Conservation (phyloP, 2,888 invertebrate species). For the Lydus trimaculatus region DNA sequence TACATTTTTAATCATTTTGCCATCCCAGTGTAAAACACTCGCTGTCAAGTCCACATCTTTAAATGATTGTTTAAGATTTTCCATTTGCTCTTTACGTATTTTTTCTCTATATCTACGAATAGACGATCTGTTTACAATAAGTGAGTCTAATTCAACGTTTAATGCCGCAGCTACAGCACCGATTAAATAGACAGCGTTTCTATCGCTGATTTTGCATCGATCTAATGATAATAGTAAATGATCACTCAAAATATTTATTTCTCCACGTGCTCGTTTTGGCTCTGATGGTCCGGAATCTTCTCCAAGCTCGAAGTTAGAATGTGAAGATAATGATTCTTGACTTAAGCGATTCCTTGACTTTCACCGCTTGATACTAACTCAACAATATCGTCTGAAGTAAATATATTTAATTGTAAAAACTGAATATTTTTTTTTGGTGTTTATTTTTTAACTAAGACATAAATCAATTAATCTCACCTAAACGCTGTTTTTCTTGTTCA, state of each 20-base stretch:
- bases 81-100: neutral
- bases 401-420: too few species aligned
- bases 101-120: neutral
- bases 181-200: neutral
- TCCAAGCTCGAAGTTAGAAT: neutral
- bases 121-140: neutral
- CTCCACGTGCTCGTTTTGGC: neutral
- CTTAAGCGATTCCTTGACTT: neutral
- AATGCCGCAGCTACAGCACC: neutral
- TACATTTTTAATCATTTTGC: slow-evolving; percentile 2
- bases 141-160: neutral
- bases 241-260: neutral
- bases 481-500: too few species aligned
- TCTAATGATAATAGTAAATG: neutral
- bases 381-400: too few species aligned
- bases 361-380: too few species aligned
- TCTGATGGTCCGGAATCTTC: neutral
- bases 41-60: slow-evolving; percentile 29
- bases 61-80: neutral
- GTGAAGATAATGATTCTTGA: neutral
- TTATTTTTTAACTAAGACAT: too few species aligned
- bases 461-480: too few species aligned
- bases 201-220: neutral
- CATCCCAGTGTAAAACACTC: slow-evolving; percentile 14
- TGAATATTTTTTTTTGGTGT: too few species aligned